A percentile compares a stretch with the other conserved stretches of the same genome.
phyloP scores from a whole-genome alignment of 2,888 invertebrate genomes.

The Chirona hameri region DNA sequence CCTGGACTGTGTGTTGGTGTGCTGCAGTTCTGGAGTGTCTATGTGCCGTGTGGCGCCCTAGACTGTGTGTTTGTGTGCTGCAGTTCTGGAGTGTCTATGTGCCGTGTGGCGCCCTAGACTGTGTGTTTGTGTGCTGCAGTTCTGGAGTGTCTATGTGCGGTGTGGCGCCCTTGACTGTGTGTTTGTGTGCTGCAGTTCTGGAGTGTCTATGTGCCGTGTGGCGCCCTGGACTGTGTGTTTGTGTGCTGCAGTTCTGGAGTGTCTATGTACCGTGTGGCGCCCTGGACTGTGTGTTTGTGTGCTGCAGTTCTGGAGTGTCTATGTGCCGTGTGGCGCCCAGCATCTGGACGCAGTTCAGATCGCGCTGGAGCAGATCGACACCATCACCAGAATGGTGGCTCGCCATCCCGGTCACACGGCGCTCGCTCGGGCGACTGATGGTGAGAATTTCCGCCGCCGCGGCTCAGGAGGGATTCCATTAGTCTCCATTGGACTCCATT shows the following conservation, averaged over 20 bases:
- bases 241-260: conserved; percentile 34
- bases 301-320: conserved; percentile 36
- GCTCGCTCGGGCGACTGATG: conserved; percentile 31
- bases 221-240: conserved; percentile 8
- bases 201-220: conserved; percentile 35
- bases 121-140: conserved; percentile 23
- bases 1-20: neutral
- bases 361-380: conserved; percentile 35
- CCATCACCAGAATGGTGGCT: conserved; percentile 30
- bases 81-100: conserved; percentile 38
- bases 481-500: too few species aligned
- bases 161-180: conserved; percentile 30
- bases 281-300: neutral
- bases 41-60: conserved; percentile 35
- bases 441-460: too few species aligned
- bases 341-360: conserved; percentile 36
- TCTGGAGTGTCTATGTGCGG: conserved; percentile 35
- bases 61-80: neutral
- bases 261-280: conserved; percentile 33
- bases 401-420: conserved; percentile 29
- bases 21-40: conserved; percentile 36
- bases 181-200: conserved; percentile 33
- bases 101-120: neutral
- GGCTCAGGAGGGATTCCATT: too few species aligned
- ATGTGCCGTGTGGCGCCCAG: conserved; percentile 36